phyloP scores from a whole-genome alignment of 2,113 vertebrate species.

The Clupea harengus region DNA sequence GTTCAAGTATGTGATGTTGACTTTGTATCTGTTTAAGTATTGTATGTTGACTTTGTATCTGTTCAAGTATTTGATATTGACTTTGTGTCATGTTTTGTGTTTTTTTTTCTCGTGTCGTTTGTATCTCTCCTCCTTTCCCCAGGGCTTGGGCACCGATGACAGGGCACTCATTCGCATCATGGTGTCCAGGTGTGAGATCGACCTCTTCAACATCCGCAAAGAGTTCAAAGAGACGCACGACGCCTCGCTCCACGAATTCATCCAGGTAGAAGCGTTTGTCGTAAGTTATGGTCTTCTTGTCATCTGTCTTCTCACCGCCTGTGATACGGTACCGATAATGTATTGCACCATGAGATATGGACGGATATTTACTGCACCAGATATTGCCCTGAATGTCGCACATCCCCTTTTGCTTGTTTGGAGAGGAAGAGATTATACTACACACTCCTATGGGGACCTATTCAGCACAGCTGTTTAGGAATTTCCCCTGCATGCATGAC shows the following conservation, averaged over 20 bases:
- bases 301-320: slow-evolving; percentile 33
- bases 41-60: no score
- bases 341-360: not conserved
- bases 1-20: no score
- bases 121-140: slow-evolving; percentile 22
- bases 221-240: slow-evolving; percentile 91
- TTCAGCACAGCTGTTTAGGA: slow-evolving; percentile 75
- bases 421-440: slow-evolving; percentile 52
- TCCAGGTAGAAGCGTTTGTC: slow-evolving; percentile 83
- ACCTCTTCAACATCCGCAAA: slow-evolving; percentile 88
- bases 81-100: not conserved
- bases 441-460: slow-evolving; percentile 63
- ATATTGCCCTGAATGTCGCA: slow-evolving; percentile 33
- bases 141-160: slow-evolving; percentile 94
- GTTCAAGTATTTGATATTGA: not conserved
- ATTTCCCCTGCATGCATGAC: slow-evolving; percentile 72
- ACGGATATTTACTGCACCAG: not conserved
- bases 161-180: slow-evolving; percentile 90
- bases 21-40: no score
- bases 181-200: slow-evolving; percentile 88
- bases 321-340: not conserved
- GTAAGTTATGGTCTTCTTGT: slow-evolving; percentile 67
- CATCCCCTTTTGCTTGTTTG: slow-evolving; percentile 56
- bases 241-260: slow-evolving; percentile 84
- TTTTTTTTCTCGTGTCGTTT: not conserved